Base-by-base conservation (phyloP, 2,113 vertebrate genomes). In the Peromyscus polionotus region DNA sequence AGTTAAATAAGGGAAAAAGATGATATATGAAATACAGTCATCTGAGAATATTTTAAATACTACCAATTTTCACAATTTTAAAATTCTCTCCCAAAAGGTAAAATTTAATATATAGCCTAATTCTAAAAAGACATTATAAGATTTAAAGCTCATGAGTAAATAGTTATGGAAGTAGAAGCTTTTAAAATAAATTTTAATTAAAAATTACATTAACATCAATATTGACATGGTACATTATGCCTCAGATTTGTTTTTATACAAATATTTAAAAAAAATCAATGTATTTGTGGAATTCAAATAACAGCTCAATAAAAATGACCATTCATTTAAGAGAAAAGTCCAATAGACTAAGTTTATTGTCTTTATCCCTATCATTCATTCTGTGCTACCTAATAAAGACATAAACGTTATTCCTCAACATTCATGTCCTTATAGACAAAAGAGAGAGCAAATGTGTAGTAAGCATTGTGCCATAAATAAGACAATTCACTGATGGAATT, bases 301-400 rank as follows among this genome's bases (percentile, higher is more conserved):
- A 68, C 36, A 92, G 42, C 45, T 90, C 75, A 93, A 54, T 45
- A 95, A 94, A 93, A 94, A 61, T 95, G 13, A 51, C 14, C 33
- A 94, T 70, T 94, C 11, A 93, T 84, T 97, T 70, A 93, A 94
- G 96, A 95, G 28, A 96, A 95, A 68, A 97, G 95, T 84, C 72
- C 94, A 10, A 95, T 3, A 39, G 85, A 76, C 45, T 79, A 77
- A 67, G 22, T 28, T 72, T 92, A 77, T 83, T 54, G 83, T 91
- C 42, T 93, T 76, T 90, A 17, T 6, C 39, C 68, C 79, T 92
- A 79, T 14, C 48, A 90, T 45, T 90, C 86, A 91, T 65, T 89
- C 75, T 93, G 22, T 73, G n/a, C 33, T 68, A 39, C 22, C 84
- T 95, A 93, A 96, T 63, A 90, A 95, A 83, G 42, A 76, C 31